A percentile compares a stretch with the other conserved stretches of the same genome.
phyloP scores from a whole-genome alignment of 2,113 vertebrate species.

The Pteropus alecto region DNA sequence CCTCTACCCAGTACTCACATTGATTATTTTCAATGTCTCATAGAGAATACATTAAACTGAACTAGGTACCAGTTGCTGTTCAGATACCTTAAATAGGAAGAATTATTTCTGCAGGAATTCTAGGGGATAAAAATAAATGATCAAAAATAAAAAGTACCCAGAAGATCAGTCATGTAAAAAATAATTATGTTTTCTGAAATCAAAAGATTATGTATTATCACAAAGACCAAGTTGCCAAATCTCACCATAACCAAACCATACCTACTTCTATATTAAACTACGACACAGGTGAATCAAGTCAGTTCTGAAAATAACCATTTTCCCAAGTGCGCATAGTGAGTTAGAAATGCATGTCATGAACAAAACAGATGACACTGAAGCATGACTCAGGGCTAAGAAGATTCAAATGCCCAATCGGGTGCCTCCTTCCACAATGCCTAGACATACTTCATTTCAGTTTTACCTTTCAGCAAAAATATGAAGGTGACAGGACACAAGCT shows the following conservation, averaged over 20 bases:
- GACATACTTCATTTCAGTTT: neutral
- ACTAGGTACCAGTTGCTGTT: conserved; percentile 6
- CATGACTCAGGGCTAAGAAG: neutral
- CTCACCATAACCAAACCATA: neutral
- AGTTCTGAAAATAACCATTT: conserved; percentile 37
- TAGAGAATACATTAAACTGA: conserved; percentile 2
- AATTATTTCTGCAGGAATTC: conserved; percentile 48
- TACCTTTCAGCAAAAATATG: neutral
- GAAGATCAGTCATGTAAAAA: conserved; percentile 31
- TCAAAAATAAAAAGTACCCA: conserved; percentile 24
- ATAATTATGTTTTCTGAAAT: conserved; percentile 27
- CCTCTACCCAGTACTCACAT: neutral
- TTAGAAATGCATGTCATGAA: neutral
- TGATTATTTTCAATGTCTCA: conserved; percentile 30
- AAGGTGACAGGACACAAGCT: neutral
- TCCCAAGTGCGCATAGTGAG: neutral
- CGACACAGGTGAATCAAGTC: neutral
- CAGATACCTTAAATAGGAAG: conserved; percentile 39
- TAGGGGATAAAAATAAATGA: conserved; percentile 39
- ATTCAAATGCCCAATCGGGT: neutral
- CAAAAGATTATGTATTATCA: neutral
- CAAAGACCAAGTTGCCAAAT: conserved; percentile 16
- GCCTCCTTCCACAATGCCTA: neutral
- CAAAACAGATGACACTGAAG: neutral
- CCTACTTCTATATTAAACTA: neutral